These are phyloP conservation scores for Ammodytes dubius DNA, from an alignment of 2,113 vertebrate genomes.

Conservation along the genomic window DNA sequence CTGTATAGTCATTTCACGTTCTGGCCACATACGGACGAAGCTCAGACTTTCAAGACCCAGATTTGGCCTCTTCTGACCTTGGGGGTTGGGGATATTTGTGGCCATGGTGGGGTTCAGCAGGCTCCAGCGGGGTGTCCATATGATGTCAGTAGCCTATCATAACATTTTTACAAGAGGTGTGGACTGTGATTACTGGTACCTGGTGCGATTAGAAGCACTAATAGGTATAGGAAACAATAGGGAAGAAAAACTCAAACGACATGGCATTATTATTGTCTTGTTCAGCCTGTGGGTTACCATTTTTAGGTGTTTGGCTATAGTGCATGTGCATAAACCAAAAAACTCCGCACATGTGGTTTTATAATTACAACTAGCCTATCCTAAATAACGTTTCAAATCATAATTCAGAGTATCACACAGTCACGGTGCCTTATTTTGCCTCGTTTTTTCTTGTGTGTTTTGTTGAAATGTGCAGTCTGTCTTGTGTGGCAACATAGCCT, in stretches of 20 bases:
- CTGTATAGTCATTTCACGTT: constrained; percentile 7
- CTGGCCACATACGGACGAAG: constrained; percentile 34
- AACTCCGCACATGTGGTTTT: background rate
- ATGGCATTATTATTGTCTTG: background rate
- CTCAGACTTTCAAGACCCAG: constrained; percentile 43
- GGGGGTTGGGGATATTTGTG: constrained; percentile 31
- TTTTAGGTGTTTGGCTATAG: background rate
- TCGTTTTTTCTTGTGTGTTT: background rate
- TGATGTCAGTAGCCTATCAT: constrained; percentile 51
- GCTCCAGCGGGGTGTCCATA: constrained; percentile 28
- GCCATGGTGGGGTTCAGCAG: constrained; percentile 27
- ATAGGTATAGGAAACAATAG: constrained; percentile 14
- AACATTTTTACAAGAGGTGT: constrained; percentile 57
- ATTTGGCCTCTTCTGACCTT: constrained; percentile 55
- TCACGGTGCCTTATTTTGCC: background rate
- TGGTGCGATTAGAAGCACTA: constrained; percentile 23
- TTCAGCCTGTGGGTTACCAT: background rate
- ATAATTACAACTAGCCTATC: background rate
- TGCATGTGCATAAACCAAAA: background rate
- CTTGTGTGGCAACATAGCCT: background rate
- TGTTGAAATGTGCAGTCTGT: background rate
- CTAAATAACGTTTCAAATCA: background rate
- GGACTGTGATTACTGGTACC: constrained; percentile 31
- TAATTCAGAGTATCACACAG: background rate
- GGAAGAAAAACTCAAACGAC: background rate